Conservation (phyloP, 2,888 invertebrate species). For the Orthonychiurus folsomi region DNA sequence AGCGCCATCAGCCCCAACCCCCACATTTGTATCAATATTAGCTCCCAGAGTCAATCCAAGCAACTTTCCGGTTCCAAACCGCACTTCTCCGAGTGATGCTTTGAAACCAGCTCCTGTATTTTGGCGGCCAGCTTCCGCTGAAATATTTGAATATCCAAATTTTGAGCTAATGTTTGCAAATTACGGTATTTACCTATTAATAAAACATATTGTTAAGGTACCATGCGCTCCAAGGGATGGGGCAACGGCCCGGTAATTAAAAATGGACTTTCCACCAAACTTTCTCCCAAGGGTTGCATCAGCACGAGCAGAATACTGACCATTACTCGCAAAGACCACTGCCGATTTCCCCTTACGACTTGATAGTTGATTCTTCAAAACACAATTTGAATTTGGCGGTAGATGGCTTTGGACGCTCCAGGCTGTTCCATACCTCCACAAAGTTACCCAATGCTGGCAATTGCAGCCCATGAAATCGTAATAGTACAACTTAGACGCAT, state of each 20-base stretch:
- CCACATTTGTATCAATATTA: background rate
- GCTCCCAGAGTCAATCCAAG: background rate
- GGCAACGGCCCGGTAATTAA: background rate
- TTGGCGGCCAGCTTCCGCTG: background rate
- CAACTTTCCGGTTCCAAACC: background rate
- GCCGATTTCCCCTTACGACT: background rate
- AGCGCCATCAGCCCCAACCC: background rate
- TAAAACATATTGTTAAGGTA: too few species aligned
- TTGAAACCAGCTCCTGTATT: background rate
- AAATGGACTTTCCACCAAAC: background rate
- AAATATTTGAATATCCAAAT: too few species aligned
- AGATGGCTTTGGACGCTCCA: background rate
- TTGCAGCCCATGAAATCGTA: background rate
- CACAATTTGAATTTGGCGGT: background rate
- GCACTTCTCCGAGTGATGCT: background rate
- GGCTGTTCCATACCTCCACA: background rate
- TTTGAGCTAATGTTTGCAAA: too few species aligned
- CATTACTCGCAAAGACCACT: background rate
- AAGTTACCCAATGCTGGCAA: background rate
- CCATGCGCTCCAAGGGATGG: background rate
- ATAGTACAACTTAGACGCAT: background rate
- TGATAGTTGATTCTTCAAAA: background rate
- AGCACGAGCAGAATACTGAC: background rate
- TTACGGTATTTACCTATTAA: too few species aligned
- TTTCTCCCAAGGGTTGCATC: background rate